Conservation (phyloP, 2,797 vertebrate species). For the Typhlichthys eigenmanni region DNA sequence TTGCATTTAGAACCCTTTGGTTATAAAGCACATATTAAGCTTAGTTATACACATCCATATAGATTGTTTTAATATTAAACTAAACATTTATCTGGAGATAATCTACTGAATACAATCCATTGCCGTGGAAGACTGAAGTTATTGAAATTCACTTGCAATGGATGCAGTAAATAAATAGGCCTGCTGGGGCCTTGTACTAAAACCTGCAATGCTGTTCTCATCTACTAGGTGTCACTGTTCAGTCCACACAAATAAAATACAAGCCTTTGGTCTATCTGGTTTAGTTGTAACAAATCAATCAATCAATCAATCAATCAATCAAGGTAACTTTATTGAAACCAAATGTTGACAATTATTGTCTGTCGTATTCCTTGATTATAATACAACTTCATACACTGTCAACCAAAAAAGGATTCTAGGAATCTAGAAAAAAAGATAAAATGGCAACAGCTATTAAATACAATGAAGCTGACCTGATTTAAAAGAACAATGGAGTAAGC, state of each 20-base stretch:
- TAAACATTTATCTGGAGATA: neutral
- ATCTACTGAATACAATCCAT: neutral
- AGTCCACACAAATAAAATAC: conserved; percentile 19
- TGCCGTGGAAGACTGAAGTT: neutral
- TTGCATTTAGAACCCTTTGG: no score
- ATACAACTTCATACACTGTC: no score
- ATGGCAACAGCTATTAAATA: neutral
- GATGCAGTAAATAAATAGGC: neutral
- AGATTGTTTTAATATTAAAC: neutral
- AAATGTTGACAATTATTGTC: conserved; percentile 13
- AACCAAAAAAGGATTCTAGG: conserved; percentile 1
- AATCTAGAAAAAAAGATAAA: neutral
- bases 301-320: no score
- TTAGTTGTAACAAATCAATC: conserved; percentile 14
- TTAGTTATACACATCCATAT: neutral
- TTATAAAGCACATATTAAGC: no score
- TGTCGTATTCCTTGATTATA: conserved; percentile 3
- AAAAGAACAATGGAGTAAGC: neutral
- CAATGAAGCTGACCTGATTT: neutral
- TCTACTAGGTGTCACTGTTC: conserved; percentile 54
- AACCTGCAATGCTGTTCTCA: conserved; percentile 36
- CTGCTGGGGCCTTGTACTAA: conserved; percentile 22
- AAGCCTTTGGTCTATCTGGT: conserved; percentile 13
- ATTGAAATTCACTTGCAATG: conserved; percentile 10
- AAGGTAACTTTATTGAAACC: conserved; percentile 1